phyloP scores from a whole-genome alignment of 2,797 vertebrate genomes.

The Arrhamphus sclerolepis region DNA sequence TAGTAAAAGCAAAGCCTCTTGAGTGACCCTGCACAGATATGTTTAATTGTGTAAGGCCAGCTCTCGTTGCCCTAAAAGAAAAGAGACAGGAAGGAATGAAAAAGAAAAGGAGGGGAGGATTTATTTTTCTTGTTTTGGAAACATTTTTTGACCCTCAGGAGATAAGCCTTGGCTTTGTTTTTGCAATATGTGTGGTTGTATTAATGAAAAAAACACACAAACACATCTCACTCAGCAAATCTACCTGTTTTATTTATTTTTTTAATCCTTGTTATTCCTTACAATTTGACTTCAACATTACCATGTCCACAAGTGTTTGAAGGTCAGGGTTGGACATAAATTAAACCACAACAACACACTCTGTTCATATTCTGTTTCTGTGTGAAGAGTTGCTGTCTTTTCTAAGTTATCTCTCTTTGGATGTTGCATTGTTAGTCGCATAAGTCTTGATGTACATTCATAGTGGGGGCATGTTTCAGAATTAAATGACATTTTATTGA shows the following conservation, averaged over 20 bases:
- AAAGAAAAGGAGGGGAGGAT: not conserved
- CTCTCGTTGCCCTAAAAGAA: slow-evolving; percentile 28
- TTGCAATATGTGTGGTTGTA: not conserved
- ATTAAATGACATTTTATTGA: not conserved
- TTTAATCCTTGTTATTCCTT: not conserved
- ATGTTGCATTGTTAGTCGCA: no score
- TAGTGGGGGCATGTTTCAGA: no score
- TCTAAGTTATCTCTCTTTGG: no score
- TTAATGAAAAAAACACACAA: not conserved
- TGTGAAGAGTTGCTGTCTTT: no score
- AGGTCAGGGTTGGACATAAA: not conserved
- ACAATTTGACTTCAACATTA: not conserved
- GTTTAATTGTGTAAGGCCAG: slow-evolving; percentile 57
- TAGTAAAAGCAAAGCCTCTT: slow-evolving; percentile 61
- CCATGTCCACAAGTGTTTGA: not conserved
- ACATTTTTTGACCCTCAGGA: not conserved
- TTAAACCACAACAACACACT: no score
- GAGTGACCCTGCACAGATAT: slow-evolving; percentile 62
- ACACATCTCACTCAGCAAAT: not conserved
- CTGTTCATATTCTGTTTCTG: no score
- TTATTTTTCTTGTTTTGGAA: slow-evolving; percentile 1
- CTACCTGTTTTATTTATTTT: no score
- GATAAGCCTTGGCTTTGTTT: not conserved
- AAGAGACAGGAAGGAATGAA: slow-evolving; percentile 9
- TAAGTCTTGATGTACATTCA: no score